These are phyloP conservation scores for Dicerorhinus sumatrensis DNA, from an alignment of 2,113 vertebrate genomes.

Conservation along the genomic window DNA sequence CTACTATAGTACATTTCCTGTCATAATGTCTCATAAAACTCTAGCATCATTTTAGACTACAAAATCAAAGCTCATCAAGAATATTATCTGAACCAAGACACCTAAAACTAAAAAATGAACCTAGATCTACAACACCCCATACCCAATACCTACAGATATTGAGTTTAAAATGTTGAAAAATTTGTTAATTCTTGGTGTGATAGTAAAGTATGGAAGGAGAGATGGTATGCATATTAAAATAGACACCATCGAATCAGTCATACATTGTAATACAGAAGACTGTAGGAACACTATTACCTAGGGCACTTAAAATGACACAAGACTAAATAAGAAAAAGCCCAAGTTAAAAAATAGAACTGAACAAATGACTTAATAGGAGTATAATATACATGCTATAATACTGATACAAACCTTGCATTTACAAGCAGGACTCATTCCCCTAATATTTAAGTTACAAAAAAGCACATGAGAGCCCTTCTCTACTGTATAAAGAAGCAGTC, in stretches of 20 bases:
- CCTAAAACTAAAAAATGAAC: not conserved
- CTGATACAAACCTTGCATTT: not conserved
- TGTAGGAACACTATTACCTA: not conserved
- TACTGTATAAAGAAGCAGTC: not conserved
- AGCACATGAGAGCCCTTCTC: not conserved
- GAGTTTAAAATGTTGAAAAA: not conserved
- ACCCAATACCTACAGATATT: not conserved
- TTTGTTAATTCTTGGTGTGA: not conserved
- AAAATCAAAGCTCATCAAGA: conserved; percentile 10
- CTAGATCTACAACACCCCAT: not conserved
- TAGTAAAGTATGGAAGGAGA: not conserved
- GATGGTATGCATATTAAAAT: not conserved
- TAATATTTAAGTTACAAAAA: not conserved
- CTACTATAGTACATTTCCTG: not conserved
- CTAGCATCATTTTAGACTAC: not conserved
- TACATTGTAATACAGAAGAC: not conserved
- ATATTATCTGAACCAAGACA: not conserved
- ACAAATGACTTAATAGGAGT: not conserved
- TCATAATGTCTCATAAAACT: not conserved
- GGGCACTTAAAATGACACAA: not conserved
- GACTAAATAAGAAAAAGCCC: not conserved
- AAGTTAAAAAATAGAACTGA: not conserved
- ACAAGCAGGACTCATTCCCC: not conserved
- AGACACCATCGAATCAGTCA: not conserved
- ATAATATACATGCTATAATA: not conserved